phyloP scores from a whole-genome alignment of 2,113 vertebrate species.

The Ifrita kowaldi region DNA sequence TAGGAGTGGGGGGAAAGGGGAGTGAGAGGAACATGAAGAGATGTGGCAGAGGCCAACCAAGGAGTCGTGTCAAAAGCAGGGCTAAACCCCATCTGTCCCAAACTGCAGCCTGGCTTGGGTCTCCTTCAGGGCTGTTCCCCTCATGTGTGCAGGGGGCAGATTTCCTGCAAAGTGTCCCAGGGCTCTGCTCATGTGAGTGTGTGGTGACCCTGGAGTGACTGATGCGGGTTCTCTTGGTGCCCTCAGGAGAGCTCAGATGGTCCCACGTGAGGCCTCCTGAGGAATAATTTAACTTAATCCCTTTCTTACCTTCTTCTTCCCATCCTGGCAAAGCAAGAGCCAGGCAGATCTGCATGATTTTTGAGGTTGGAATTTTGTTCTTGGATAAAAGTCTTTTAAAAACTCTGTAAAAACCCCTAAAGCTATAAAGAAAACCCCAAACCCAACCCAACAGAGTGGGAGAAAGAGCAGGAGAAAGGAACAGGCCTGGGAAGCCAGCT shows the following conservation, averaged over 20 bases:
- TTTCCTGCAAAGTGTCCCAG: not conserved
- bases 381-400: not conserved
- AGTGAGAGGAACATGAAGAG: not conserved
- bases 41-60: not conserved
- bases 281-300: not conserved
- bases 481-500: slow-evolving; percentile 36
- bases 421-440: not conserved
- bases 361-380: not conserved
- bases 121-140: rapidly evolving
- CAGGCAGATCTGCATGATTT: not conserved
- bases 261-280: not conserved
- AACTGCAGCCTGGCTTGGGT: not conserved
- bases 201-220: not conserved
- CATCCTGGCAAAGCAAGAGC: not conserved
- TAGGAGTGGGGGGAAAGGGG: not conserved
- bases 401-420: not conserved
- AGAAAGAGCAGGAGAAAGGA: slow-evolving; percentile 37
- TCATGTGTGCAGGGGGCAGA: not conserved
- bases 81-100: not conserved
- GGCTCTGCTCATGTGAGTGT: not conserved
- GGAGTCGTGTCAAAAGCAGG: not conserved
- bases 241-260: not conserved
- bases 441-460: not conserved
- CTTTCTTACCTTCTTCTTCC: not conserved
- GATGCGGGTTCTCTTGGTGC: not conserved